Evolutionary conservation across 2,888 invertebrate species (phyloP), one percentile per base, ranked within the genome.

Genomic region (Orgyia antiqua): DNA sequence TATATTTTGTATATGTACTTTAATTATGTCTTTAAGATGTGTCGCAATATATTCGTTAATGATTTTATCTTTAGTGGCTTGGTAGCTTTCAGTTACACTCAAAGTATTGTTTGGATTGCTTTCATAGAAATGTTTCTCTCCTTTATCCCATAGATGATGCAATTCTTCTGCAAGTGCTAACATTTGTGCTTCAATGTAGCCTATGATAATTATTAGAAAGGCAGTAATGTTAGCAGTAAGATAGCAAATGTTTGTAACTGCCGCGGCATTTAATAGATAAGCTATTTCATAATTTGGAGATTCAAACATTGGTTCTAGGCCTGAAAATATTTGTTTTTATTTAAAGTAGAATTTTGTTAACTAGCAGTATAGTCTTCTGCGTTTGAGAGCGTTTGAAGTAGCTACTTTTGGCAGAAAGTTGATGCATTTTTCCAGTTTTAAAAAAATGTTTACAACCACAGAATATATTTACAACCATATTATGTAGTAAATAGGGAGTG

Each of bases 111-210:
- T 6, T 4, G 15, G 15, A 4, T 15, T 15, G 4, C 4, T 15
- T 15, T 4, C 6, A 15, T 15, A 15, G 6, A 4, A 15, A 6
- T 15, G 11, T 4, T 2, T 10, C 2, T 8, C 4, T 8, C 10
- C 24, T 4, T 3, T 4, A 1, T 7, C 4, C 37, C 34, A 49
- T 1, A 45, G 0, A 4, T 36, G 26, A 1, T 15, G 20, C 2
- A 39, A 10, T 36, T 49, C 39, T 25, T 42, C 27, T 6, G 29
- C 31, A 7, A 49, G 5, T 8, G 39, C 37, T 2, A 34, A 18
- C 12, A 50, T 34, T 10, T 42, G 34, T 4, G 25, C 26, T 13
- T 42, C 31, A 1, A 24, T 29, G 26, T 39, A 42, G 5, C 42
- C 42, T 0, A 20, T 26, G 2, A 36, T 31, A 17, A 42, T 24